Conservation (phyloP, 2,113 vertebrate species). For the Phrynosoma platyrhinos region DNA sequence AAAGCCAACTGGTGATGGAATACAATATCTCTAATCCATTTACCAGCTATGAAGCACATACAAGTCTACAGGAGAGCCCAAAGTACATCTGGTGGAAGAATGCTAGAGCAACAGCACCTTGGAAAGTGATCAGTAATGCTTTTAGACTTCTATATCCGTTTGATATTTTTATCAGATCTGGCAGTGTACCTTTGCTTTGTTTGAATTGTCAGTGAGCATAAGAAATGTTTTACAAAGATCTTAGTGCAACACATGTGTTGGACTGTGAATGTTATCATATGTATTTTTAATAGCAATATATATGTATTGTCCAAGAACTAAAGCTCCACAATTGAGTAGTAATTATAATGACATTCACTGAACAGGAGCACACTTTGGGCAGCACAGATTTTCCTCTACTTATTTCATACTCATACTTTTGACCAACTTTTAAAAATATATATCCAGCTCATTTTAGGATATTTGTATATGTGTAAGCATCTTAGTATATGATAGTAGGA, state of each 20-base stretch:
- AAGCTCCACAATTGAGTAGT: conserved; percentile 17
- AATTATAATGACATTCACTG: conserved; percentile 31
- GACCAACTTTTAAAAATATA: conserved; percentile 23
- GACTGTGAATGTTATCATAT: conserved; percentile 49
- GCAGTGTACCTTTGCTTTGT: conserved; percentile 49
- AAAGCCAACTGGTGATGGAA: conserved; percentile 8
- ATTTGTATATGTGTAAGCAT: not conserved
- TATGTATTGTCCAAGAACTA: conserved; percentile 25
- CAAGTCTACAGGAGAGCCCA: conserved; percentile 36
- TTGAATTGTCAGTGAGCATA: conserved; percentile 39
- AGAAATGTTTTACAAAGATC: conserved; percentile 54
- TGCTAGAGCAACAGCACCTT: conserved; percentile 47
- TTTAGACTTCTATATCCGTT: conserved; percentile 52
- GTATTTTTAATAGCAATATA: conserved; percentile 43
- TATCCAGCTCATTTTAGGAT: not conserved
- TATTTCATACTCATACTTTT: not conserved
- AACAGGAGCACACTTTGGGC: not conserved
- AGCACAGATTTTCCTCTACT: conserved; percentile 8
- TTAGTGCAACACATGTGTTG: conserved; percentile 41
- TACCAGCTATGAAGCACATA: conserved; percentile 45
- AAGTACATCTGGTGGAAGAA: conserved; percentile 52
- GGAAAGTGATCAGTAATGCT: conserved; percentile 63
- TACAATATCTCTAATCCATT: conserved; percentile 31
- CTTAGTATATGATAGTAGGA: not conserved
- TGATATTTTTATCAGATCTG: conserved; percentile 59